Percentiles rank a stretch among this genome's conserved stretches.
phyloP scores from a whole-genome alignment of 2,888 invertebrate species.

The Cerastoderma edule region DNA sequence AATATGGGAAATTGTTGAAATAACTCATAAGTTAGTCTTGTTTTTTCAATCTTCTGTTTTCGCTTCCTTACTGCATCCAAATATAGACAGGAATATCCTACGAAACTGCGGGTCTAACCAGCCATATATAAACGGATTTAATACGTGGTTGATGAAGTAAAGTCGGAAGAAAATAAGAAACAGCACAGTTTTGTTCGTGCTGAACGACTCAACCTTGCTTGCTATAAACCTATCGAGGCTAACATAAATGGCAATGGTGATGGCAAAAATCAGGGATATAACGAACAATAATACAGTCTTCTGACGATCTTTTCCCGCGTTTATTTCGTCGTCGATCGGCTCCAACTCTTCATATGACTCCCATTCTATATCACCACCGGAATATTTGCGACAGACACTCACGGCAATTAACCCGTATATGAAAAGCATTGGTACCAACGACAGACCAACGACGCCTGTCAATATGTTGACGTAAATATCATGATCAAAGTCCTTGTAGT shows the following conservation, averaged over 20 bases:
- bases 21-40: too few species aligned
- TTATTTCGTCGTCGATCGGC: not conserved
- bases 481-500: constrained; percentile 1
- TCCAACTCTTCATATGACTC: not conserved
- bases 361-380: not conserved
- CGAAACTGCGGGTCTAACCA: constrained; percentile 22
- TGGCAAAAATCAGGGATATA: constrained; percentile 2
- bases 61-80: not conserved
- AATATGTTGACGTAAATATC: not conserved
- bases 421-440: constrained; percentile 2
- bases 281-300: constrained; percentile 20
- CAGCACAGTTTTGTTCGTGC: not conserved
- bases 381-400: too few species aligned
- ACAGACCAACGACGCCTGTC: not conserved
- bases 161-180: constrained; percentile 27
- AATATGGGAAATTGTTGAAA: too few species aligned
- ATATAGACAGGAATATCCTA: not conserved
- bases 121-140: constrained; percentile 33
- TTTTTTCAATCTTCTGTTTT: too few species aligned
- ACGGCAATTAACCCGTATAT: not conserved
- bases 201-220: not conserved
- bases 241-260: constrained; percentile 19
- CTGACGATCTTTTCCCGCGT: not conserved
- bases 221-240: not conserved
- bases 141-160: constrained; percentile 22